Percentiles rank a stretch among this genome's conserved stretches.
These are phyloP conservation scores for Mesoclemmys tuberculata DNA, from an alignment of 2,113 vertebrate genomes.

Conservation along the genomic window DNA sequence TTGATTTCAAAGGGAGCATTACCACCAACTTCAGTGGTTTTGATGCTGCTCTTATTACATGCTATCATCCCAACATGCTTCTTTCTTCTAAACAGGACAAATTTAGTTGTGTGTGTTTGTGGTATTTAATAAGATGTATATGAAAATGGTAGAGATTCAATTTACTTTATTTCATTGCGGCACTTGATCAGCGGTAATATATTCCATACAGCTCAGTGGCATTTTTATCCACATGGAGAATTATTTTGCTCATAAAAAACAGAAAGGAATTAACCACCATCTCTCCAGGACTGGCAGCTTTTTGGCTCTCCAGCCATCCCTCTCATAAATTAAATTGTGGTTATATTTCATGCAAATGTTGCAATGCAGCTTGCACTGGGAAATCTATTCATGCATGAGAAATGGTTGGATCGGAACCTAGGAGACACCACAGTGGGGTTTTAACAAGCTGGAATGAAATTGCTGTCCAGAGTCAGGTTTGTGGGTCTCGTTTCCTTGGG, in stretches of 20 bases:
- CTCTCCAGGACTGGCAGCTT: not conserved
- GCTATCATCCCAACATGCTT: conserved; percentile 27
- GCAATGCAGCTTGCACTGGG: not conserved
- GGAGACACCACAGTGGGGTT: not conserved
- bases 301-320: not conserved
- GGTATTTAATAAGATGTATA: not conserved
- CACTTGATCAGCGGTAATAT: not conserved
- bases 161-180: conserved; percentile 18
- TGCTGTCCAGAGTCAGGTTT: not conserved
- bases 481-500: conserved; percentile 50
- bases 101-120: not conserved
- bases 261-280: not conserved
- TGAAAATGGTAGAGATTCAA: not conserved
- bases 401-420: not conserved
- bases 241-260: not conserved
- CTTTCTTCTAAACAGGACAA: conserved; percentile 27
- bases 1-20: not conserved
- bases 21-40: not conserved
- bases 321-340: accelerated
- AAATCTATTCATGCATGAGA: not conserved
- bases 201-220: not conserved
- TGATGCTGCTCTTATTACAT: not conserved
- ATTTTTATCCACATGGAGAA: not conserved
- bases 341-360: conserved; percentile 31
- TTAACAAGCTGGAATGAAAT: not conserved